Percentiles rank a stretch among this genome's conserved stretches.
phyloP scores from a whole-genome alignment of 1,140 invertebrate species.

The Dreissena rostriformis region DNA sequence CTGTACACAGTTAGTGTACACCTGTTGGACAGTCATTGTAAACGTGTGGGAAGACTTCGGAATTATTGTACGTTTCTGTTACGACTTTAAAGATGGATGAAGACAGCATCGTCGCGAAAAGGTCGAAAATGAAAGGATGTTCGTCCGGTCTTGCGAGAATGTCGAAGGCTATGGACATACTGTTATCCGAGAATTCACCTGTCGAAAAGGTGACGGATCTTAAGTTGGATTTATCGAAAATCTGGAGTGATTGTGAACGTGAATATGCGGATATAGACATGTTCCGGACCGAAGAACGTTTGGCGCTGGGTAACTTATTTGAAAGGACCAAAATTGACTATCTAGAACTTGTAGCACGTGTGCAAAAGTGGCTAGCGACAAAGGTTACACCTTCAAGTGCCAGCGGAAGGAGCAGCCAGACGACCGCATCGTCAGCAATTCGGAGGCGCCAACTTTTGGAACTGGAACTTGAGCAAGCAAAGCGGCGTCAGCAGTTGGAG shows the following conservation, averaged over 20 bases:
- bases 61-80: too few relatives aligned
- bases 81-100: too few relatives aligned
- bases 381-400: not conserved
- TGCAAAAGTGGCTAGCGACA: not conserved
- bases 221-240: not conserved
- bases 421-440: not conserved
- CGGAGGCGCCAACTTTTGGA: not conserved
- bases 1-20: too few relatives aligned
- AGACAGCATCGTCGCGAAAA: not conserved
- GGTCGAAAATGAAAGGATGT: not conserved
- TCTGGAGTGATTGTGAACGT: not conserved
- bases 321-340: not conserved
- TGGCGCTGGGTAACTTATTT: not conserved
- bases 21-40: too few relatives aligned
- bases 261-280: not conserved
- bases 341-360: not conserved
- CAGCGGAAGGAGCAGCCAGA: too few relatives aligned
- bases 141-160: not conserved
- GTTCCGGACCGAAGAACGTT: not conserved
- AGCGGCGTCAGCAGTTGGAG: not conserved
- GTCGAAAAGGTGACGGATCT: not conserved
- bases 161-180: not conserved
- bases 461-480: not conserved
- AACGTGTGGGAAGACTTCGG: too few relatives aligned
- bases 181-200: not conserved